Percentiles rank a stretch among this genome's conserved stretches.
phyloP scores from a whole-genome alignment of 2,888 invertebrate genomes.

The Drosophila aldrichi region DNA sequence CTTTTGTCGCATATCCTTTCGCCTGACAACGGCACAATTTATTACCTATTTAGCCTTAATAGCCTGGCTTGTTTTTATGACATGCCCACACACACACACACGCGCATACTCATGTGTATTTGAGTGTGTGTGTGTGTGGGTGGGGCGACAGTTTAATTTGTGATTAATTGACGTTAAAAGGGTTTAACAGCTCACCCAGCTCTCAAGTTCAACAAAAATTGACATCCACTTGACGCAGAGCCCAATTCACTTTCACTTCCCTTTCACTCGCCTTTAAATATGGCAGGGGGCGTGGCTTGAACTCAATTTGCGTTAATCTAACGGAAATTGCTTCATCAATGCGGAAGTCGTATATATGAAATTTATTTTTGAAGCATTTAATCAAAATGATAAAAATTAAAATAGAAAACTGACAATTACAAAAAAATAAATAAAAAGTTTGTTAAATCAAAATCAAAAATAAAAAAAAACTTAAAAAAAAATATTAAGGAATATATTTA shows the following conservation, averaged over 20 bases:
- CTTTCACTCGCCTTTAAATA: slow-evolving; percentile 32
- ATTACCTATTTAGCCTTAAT: slow-evolving; percentile 80
- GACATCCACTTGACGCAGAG: slow-evolving; percentile 55
- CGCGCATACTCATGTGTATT: too few relatives aligned
- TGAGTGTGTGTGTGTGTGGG: background rate
- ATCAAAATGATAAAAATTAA: slow-evolving; percentile 42
- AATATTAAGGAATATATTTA: too few relatives aligned
- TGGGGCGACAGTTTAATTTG: slow-evolving; percentile 74
- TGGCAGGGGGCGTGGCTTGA: slow-evolving; percentile 22
- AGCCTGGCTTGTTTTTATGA: slow-evolving; percentile 79
- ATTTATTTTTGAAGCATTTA: slow-evolving; percentile 60
- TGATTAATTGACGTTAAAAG: slow-evolving; percentile 81
- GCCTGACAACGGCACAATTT: slow-evolving; percentile 75
- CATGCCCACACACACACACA: slow-evolving; percentile 26
- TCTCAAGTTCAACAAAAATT: slow-evolving; percentile 23
- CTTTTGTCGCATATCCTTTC: slow-evolving; percentile 60
- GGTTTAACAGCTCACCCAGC: slow-evolving; percentile 65
- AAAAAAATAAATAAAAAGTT: slow-evolving; percentile 17
- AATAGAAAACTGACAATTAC: slow-evolving; percentile 1
- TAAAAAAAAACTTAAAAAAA: background rate
- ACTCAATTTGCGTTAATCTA: slow-evolving; percentile 68
- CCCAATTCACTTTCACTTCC: slow-evolving; percentile 70
- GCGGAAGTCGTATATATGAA: slow-evolving; percentile 67
- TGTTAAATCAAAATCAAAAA: background rate
- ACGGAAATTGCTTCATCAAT: slow-evolving; percentile 74